These are phyloP conservation scores for Boleophthalmus pectinirostris DNA, from an alignment of 2,113 vertebrate genomes.

Conservation along the genomic window DNA sequence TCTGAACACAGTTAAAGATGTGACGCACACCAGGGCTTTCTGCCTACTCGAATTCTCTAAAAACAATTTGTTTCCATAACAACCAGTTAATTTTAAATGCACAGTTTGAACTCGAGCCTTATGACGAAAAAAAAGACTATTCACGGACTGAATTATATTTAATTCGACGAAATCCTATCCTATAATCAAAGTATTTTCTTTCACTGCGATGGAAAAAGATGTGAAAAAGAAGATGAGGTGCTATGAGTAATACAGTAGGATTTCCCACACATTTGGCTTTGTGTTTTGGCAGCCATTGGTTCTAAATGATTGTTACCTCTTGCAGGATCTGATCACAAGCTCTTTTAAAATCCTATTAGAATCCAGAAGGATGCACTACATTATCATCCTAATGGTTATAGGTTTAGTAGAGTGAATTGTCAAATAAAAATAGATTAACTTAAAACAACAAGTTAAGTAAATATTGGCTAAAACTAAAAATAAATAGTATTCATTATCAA, in stretches of 20 bases:
- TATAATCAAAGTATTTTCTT: neutral
- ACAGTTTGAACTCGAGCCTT: neutral
- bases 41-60: neutral
- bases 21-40: constrained; percentile 3
- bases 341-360: neutral
- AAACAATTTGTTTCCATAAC: constrained; percentile 8
- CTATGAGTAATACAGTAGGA: neutral
- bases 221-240: neutral
- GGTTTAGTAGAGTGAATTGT: too few relatives aligned
- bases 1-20: neutral
- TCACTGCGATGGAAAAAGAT: too few relatives aligned
- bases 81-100: constrained; percentile 6
- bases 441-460: too few relatives aligned
- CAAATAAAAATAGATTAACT: too few relatives aligned
- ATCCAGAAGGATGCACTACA: too few relatives aligned
- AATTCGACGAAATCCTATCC: neutral
- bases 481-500: too few relatives aligned
- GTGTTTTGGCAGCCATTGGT: neutral
- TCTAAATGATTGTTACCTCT: neutral
- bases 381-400: too few relatives aligned
- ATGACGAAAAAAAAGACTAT: neutral
- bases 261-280: neutral
- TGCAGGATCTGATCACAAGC: neutral
- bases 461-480: too few relatives aligned
- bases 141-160: neutral